Conservation (phyloP, 2,113 vertebrate species). For the Stigmatopora nigra region DNA sequence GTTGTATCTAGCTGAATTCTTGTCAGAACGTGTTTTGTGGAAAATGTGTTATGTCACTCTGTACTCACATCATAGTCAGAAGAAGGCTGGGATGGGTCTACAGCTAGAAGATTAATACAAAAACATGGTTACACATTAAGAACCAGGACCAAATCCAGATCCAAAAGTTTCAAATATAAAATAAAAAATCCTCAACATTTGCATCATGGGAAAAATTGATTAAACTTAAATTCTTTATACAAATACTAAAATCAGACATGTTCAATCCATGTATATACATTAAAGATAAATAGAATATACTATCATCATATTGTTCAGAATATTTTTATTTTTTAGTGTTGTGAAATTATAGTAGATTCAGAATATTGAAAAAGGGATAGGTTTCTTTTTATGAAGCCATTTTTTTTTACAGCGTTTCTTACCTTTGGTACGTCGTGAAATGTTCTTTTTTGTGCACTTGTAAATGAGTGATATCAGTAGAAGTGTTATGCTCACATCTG, state of each 20-base stretch:
- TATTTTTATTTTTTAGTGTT: not conserved
- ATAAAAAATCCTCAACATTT: not conserved
- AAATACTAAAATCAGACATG: not conserved
- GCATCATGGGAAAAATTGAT: no score
- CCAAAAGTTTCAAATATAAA: not conserved
- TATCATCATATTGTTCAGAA: not conserved
- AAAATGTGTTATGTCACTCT: not conserved
- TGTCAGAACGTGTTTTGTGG: not conserved
- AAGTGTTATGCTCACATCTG: conserved; percentile 42
- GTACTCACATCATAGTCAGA: conserved; percentile 58
- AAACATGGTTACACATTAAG: not conserved
- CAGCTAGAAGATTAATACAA: conserved; percentile 5
- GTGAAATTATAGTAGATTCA: not conserved
- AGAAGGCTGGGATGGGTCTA: conserved; percentile 1
- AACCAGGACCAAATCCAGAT: not conserved
- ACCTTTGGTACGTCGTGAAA: not conserved
- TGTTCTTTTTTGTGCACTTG: conserved; percentile 34
- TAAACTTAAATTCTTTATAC: no score
- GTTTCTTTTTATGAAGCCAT: not conserved
- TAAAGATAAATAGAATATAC: not conserved
- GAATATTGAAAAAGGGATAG: no score
- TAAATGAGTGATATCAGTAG: conserved; percentile 39
- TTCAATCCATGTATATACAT: not conserved
- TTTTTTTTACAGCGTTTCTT: not conserved
- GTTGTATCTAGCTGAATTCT: not conserved